Conservation (phyloP, 2,888 invertebrate genomes). For the Stenolophus ochropezus region DNA sequence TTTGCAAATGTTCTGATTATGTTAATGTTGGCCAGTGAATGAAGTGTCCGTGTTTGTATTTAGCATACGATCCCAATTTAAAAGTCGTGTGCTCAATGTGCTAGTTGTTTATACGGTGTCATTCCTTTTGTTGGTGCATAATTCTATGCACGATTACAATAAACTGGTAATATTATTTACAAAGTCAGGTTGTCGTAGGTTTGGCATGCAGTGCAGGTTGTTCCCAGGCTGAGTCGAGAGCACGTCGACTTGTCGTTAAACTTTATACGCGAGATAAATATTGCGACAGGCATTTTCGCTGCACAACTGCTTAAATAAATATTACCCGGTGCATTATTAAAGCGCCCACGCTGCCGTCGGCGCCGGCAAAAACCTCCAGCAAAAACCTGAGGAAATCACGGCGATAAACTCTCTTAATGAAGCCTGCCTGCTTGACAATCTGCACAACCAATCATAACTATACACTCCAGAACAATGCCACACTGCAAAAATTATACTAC, state of each 20-base stretch:
- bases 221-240: neutral
- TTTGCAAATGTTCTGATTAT: no score
- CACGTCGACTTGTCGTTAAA: constrained; percentile 57
- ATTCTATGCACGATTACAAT: constrained; percentile 39
- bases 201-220: constrained; percentile 25
- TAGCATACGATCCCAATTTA: neutral
- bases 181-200: constrained; percentile 47
- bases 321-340: constrained; percentile 55
- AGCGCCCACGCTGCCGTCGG: constrained; percentile 54
- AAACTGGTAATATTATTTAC: constrained; percentile 50
- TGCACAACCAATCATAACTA: neutral
- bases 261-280: constrained; percentile 59
- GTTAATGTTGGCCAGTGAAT: no score
- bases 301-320: constrained; percentile 60
- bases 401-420: constrained; percentile 31
- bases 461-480: no score
- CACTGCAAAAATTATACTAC: no score
- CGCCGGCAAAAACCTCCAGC: constrained; percentile 29
- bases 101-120: neutral
- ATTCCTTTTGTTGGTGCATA: constrained; percentile 31
- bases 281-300: constrained; percentile 56
- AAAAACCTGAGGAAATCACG: constrained; percentile 6
- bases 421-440: neutral
- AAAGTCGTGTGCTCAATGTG: neutral
- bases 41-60: no score